phyloP scores from a whole-genome alignment of 2,888 invertebrate species.

The Conistra vaccinii region DNA sequence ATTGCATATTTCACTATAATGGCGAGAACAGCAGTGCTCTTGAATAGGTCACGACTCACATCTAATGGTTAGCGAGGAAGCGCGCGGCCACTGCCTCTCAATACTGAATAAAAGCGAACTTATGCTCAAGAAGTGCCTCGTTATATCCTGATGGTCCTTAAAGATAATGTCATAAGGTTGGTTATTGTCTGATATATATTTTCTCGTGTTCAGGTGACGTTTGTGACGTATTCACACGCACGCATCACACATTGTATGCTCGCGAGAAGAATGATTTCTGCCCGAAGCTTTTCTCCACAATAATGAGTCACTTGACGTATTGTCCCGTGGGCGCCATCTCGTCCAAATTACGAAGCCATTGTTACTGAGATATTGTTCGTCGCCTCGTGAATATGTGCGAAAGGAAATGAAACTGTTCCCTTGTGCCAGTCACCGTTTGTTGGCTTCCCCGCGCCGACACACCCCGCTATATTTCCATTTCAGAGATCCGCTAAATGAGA shows the following conservation, averaged over 20 bases:
- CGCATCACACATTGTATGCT: constrained; percentile 78
- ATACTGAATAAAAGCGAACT: constrained; percentile 60
- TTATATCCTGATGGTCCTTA: constrained; percentile 37
- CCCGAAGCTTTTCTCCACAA: constrained; percentile 84
- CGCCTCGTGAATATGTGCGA: constrained; percentile 87
- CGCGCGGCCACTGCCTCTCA: constrained; percentile 58
- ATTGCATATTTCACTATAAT: constrained; percentile 70
- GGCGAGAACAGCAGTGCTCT: constrained; percentile 62
- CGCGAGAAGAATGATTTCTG: constrained; percentile 81
- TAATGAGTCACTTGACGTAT: constrained; percentile 89
- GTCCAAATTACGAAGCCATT: constrained; percentile 88
- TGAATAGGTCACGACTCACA: constrained; percentile 51
- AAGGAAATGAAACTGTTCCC: constrained; percentile 87
- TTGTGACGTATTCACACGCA: constrained; percentile 72
- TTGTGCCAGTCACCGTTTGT: constrained; percentile 79
- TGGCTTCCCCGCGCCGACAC: constrained; percentile 71
- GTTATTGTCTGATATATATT: constrained; percentile 22
- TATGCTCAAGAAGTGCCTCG: constrained; percentile 26
- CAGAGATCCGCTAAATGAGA: constrained; percentile 67
- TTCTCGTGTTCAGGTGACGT: constrained; percentile 32
- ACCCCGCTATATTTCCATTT: constrained; percentile 69
- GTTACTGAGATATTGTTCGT: constrained; percentile 88
- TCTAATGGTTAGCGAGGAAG: constrained; percentile 54
- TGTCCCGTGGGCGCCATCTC: constrained; percentile 85
- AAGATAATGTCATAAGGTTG: constrained; percentile 11